Percentiles rank a stretch among this genome's conserved stretches.
These are phyloP conservation scores for Brienomyrus longianalis DNA, from an alignment of 2,113 vertebrate genomes.

Conservation along the genomic window DNA sequence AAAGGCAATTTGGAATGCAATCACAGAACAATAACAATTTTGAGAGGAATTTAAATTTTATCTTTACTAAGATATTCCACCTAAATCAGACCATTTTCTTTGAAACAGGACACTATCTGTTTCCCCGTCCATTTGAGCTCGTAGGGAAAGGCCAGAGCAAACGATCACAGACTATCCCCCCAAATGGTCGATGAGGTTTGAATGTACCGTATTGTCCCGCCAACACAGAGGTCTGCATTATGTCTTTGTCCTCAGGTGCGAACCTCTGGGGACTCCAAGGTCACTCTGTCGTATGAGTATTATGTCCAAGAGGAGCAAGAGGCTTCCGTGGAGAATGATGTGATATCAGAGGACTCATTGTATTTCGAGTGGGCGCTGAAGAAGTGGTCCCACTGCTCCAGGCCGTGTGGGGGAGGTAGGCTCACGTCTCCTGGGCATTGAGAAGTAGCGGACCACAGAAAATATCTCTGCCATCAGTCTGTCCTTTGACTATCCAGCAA, in stretches of 20 bases:
- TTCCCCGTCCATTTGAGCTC: background rate
- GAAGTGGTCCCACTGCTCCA: slow-evolving; percentile 90
- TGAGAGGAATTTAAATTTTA: background rate
- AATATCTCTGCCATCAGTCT: background rate
- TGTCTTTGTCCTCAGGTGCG: slow-evolving; percentile 63
- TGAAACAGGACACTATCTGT: background rate
- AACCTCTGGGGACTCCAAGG: slow-evolving; percentile 70
- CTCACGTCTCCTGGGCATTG: background rate
- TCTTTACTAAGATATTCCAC: background rate
- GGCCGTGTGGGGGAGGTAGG: slow-evolving; percentile 91
- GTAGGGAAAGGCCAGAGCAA: background rate
- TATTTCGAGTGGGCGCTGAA: slow-evolving; percentile 89
- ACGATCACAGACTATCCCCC: background rate
- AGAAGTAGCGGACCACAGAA: background rate
- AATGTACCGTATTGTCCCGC: background rate
- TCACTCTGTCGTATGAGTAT: slow-evolving; percentile 87
- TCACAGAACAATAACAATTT: background rate
- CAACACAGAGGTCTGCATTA: background rate
- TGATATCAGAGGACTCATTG: slow-evolving; percentile 72
- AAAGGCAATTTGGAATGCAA: background rate
- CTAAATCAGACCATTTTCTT: background rate
- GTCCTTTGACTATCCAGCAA: background rate
- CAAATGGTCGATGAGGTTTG: background rate
- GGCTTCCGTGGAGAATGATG: slow-evolving; percentile 79
- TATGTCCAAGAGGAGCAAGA: slow-evolving; percentile 84